Conservation (phyloP, 2,888 invertebrate species). For the Calameuta idolon region DNA sequence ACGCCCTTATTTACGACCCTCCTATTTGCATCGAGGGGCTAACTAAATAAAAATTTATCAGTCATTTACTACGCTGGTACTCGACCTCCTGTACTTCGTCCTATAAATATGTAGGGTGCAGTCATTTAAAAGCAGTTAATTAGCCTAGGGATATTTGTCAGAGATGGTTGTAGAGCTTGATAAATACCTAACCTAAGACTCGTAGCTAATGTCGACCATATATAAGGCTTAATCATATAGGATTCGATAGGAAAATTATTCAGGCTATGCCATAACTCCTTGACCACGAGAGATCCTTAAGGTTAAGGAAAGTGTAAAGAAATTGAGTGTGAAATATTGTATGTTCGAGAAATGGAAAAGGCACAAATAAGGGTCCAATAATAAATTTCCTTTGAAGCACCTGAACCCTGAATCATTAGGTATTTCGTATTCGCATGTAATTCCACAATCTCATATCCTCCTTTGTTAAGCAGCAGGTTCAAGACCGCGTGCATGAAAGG, state of each 20-base stretch:
- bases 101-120: too few relatives aligned
- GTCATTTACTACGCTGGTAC: not conserved
- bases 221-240: not conserved
- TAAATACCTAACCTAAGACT: not conserved
- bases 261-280: not conserved
- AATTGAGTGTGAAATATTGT: not conserved
- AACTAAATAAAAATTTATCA: not conserved
- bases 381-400: not conserved
- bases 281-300: not conserved
- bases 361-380: not conserved
- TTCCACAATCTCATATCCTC: too few relatives aligned
- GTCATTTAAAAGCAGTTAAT: not conserved
- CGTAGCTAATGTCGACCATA: not conserved
- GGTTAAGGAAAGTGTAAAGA: not conserved
- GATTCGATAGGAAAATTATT: not conserved
- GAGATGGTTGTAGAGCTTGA: not conserved
- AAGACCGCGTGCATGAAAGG: not conserved
- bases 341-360: not conserved
- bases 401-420: too few relatives aligned
- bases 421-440: too few relatives aligned
- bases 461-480: not conserved
- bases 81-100: not conserved
- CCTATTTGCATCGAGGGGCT: not conserved
- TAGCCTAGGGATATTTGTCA: not conserved
- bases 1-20: not conserved